Base-by-base conservation (phyloP, 1,140 invertebrate species). In the Wiebesia pumilae region DNA sequence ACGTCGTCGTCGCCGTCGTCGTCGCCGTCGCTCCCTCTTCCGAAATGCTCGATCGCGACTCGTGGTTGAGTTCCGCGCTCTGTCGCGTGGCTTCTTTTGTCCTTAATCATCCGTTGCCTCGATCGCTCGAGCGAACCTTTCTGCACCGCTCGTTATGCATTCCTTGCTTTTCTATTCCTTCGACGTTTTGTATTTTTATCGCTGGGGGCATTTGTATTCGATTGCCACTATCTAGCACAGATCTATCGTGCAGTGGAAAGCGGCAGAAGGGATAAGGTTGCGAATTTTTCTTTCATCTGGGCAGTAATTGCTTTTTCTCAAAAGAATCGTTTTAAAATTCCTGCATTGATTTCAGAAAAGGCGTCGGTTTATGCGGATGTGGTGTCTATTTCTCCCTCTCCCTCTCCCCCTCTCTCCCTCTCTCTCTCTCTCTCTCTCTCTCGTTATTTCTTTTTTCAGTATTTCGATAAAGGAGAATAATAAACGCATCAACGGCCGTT, bases 91-190 rank as follows among this genome's bases (percentile, higher is more conserved):
- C 51, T 54, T 54, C 51, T 54, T 54, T 54, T 54, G 19, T 54
- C 16, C 19, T 54, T 54, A 2, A 16, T 9, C 51, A 19, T 9
- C 51, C 12, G 51, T 9, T 16, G 33, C n/a, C 67, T 73, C 69
- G 35, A 73, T n/a, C 71, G 38, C 71, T 43, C 21, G 7, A 33
- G 9, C 58, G 58, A 62, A 4, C 58, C 12, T 19, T 69, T 69
- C n/a, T 69, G 35, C 2, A 33, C 35, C 9, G 7, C 38, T 16
- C 35, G 3, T 38, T 24, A n/a, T 27, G 38, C 38, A 75, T 75
- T 75, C 71, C 24, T 21, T 9, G 21, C 40, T 75, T 75, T 75
- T 75, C 71, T 75, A 75, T 75, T 75, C 38, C 71, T 12, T 9
- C 38, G 71, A 75, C 38, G 38, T 27, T 43, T 14, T 10, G 21